Evolutionary conservation across 2,797 vertebrate genomes (phyloP), one percentile per base, ranked within the genome.

Genomic region (Rhadinocentrus ornatus): DNA sequence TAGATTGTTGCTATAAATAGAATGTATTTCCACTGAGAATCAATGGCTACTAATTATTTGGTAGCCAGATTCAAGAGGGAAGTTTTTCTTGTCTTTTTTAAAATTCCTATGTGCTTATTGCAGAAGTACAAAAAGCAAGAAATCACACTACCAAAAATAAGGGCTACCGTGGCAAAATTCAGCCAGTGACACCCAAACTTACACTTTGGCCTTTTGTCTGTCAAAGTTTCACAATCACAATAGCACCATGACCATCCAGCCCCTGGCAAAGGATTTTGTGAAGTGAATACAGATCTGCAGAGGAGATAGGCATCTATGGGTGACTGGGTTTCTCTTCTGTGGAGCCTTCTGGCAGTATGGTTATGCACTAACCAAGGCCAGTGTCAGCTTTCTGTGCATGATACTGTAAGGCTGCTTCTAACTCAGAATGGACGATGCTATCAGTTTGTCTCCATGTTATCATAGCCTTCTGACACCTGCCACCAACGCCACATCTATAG

Each of bases 31-130:
- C 88, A 92, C 91, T 92, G 82, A 83, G 87, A 94, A 93, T 93
- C 90, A 90, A 89, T 93, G 91, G 89, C 91, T 69, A 71, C 93
- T 90, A 93, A 95, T 94, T 91, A 94, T 93, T 93, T 92, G 93
- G 88, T 80, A 91, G 85, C 65, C 75, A 78, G 81, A 90, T 90
- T 82, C 80, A 82, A 85, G 72, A 78, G 81, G 82, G 71, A 86
- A 61, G 78, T 2, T 46, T 82, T 86, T 81, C 86, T 85, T 82
- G 71, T 62, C 62, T 75, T 79, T 88, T 75, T 85, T 85, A 78
- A 73, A 69, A 64, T 77, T 82, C 69, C 71, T 82, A 71, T 67
- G 57, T 73, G 70, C 82, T 77, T 81, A 85, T 86, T 66, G 80
- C 75, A 87, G 80, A 78, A 77, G 77, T 82, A 76, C 72, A 88